Evolutionary conservation across 2,113 vertebrate species (phyloP), one percentile per base, ranked within the genome.

Genomic region (Rattus rattus): DNA sequence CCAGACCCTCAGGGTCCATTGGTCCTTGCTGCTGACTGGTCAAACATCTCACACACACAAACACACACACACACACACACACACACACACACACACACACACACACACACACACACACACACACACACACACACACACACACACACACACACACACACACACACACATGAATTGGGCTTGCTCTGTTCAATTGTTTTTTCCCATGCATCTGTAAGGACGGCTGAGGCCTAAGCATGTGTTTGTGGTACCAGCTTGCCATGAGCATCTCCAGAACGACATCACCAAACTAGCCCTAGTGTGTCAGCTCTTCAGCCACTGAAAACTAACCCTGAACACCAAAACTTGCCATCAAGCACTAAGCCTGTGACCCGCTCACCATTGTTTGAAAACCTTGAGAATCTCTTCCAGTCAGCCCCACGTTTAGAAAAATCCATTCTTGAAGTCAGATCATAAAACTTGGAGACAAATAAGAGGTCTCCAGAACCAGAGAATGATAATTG

Each of bases 1-100:
- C 52, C 59, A 95, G 97, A 98, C 97, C 97, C 97, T 72, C 77
- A 52, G 56, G 77, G 67, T 92, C 89, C 81, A 79, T 88, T 70
- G 52, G 47, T 39, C 61, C 89, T 77, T 80, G 39, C 36, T 28
- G 81, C 92, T 96, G 98, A 97, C 76, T 97, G 95, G 88, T 96
- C 96, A 95, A 90, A 75, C 59, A 84, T 26, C 56, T 39, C 49
- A 52, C 49, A 54, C 79, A 24, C 52, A 81, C 19, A 43, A 39
- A 67, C 26, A 47, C 39, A 65, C 61, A 59, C 54, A n/a, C 54
- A 59, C 79, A n/a, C 56, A 83, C 36, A 39, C 56, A 61, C n/a
- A 43, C n/a, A 63, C n/a, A 17, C 77, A 65, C 43, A 43, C 43
- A 43, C 43, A 43, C 43, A 43, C 43, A 43, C 43, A 43, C 43